Conservation (phyloP, 2,113 vertebrate species). For the Isurus oxyrinchus region DNA sequence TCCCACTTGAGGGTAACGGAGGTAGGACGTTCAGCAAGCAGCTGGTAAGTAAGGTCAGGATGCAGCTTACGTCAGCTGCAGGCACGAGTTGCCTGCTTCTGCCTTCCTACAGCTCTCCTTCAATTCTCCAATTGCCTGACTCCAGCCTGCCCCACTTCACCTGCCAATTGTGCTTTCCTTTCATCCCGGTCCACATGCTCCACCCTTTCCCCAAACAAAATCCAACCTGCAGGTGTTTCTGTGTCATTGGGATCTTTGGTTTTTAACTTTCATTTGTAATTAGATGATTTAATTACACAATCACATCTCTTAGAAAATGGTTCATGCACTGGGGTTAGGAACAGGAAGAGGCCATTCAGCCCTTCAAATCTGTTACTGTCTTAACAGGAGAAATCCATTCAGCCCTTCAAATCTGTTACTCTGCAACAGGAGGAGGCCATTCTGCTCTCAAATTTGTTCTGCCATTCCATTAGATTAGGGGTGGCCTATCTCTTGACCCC, state of each 20-base stretch:
- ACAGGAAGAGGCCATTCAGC: not conserved
- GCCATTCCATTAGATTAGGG: not conserved
- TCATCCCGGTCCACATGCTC: not conserved
- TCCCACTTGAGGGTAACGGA: not conserved
- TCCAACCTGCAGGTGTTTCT: not conserved
- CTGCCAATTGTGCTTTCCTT: not conserved
- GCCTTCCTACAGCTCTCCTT: not conserved
- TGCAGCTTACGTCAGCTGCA: not conserved
- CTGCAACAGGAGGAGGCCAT: too few relatives aligned
- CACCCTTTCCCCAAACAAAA: not conserved
- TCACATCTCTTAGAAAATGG: not conserved
- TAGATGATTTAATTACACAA: not conserved
- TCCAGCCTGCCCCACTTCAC: not conserved
- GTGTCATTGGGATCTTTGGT: not conserved
- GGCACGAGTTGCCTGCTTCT: not conserved
- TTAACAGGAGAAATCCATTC: too few relatives aligned
- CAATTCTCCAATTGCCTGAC: not conserved
- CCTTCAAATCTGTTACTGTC: not conserved
- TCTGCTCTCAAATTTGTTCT: not conserved
- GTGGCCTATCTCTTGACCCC: not conserved
- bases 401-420: too few relatives aligned
- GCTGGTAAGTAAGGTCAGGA: not conserved
- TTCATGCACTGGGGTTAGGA: too few relatives aligned
- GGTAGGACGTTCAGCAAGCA: too few relatives aligned
- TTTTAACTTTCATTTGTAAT: not conserved